A percentile compares a stretch with the other conserved stretches of the same genome.
phyloP scores from a whole-genome alignment of 2,888 invertebrate genomes.

The Chesias legatella region DNA sequence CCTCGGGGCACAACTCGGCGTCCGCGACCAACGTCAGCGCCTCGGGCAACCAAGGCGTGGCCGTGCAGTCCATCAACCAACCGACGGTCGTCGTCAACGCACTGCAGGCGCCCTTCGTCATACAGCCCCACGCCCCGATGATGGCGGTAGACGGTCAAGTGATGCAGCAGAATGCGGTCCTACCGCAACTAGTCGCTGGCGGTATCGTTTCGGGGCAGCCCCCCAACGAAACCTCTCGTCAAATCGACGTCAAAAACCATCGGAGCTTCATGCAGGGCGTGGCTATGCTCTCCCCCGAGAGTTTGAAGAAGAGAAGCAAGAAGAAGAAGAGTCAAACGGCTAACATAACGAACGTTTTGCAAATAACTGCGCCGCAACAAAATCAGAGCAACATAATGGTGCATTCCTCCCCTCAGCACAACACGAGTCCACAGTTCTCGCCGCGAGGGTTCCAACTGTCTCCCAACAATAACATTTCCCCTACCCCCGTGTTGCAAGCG shows the following conservation, averaged over 20 bases:
- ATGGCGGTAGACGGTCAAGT: constrained; percentile 88
- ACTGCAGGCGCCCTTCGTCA: constrained; percentile 87
- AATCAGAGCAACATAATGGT: constrained; percentile 83
- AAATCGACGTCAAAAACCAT: constrained; percentile 77
- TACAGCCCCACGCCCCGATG: constrained; percentile 88
- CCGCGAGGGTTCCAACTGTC: constrained; percentile 89
- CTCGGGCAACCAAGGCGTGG: constrained; percentile 83
- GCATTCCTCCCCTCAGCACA: constrained; percentile 71
- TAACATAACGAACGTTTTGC: constrained; percentile 85
- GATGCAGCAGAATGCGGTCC: constrained; percentile 84
- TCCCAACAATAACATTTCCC: constrained; percentile 83
- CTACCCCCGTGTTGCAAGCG: constrained; percentile 87
- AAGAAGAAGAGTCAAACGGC: constrained; percentile 87
- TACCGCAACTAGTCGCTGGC: constrained; percentile 85
- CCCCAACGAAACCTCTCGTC: constrained; percentile 69
- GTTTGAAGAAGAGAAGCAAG: constrained; percentile 83
- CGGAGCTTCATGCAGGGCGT: constrained; percentile 63
- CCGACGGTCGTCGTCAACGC: constrained; percentile 91
- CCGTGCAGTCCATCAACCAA: constrained; percentile 85
- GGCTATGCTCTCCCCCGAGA: constrained; percentile 84
- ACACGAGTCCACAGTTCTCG: constrained; percentile 80
- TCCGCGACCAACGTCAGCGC: constrained; percentile 83
- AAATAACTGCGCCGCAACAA: constrained; percentile 84
- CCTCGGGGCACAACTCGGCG: constrained; percentile 82
- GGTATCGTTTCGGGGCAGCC: constrained; percentile 81